Evolutionary conservation across 2,797 vertebrate genomes (phyloP).

Genomic region (Alexandromys oeconomus): DNA sequence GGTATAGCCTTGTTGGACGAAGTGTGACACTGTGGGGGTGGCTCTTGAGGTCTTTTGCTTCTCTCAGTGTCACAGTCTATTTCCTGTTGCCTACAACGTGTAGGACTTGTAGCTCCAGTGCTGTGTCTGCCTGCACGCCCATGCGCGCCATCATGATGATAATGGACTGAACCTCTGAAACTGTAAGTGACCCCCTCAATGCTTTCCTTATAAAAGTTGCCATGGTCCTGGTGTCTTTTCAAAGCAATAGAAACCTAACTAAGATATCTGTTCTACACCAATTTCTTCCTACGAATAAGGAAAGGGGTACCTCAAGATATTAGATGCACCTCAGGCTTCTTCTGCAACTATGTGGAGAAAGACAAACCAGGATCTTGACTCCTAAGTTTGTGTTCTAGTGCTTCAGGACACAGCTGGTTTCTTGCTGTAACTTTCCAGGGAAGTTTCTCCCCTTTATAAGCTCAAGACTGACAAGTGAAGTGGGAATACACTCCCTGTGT

Average conservation of each 20-base stretch:
- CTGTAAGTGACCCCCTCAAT: not conserved
- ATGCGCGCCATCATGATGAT: not conserved
- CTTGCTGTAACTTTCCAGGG: not conserved
- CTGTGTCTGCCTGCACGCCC: not conserved
- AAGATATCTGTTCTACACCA: not conserved
- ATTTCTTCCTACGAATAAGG: not conserved
- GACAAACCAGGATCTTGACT: not conserved
- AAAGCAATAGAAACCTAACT: too few species aligned
- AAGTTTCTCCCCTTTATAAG: not conserved
- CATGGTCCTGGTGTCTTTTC: too few species aligned
- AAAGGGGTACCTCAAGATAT: not conserved
- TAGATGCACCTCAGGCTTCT: not conserved
- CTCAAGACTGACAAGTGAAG: not conserved
- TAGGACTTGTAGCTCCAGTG: too few species aligned
- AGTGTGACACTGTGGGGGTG: not conserved
- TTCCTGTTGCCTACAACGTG: not conserved
- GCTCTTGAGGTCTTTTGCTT: not conserved
- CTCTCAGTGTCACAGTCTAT: not conserved
- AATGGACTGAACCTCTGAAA: not conserved
- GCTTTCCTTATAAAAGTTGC: not conserved
- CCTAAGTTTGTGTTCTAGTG: not conserved
- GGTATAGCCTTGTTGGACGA: not conserved
- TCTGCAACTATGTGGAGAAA: not conserved
- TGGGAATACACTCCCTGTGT: not conserved
- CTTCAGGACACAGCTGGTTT: not conserved